Conservation (phyloP, 1,140 invertebrate species). For the Dendrolimus punctatus region DNA sequence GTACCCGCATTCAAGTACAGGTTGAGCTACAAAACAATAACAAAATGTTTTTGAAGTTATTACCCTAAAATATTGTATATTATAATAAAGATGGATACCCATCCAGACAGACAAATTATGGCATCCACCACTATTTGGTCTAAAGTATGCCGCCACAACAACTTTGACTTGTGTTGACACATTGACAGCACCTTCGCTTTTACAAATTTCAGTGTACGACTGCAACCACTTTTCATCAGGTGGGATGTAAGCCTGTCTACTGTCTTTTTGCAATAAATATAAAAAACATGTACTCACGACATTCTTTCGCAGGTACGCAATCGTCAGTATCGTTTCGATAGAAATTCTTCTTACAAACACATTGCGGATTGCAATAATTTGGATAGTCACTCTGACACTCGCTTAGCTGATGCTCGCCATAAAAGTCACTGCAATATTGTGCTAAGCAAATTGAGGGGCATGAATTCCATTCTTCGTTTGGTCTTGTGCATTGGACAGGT, state of each 20-base stretch:
- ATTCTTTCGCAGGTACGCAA: slow-evolving; percentile 17
- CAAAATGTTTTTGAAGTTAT: too few relatives aligned
- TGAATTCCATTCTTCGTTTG: slow-evolving; percentile 28
- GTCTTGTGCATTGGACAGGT: slow-evolving; percentile 27
- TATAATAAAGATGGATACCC: too few relatives aligned
- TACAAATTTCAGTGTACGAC: too few relatives aligned
- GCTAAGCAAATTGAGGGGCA: slow-evolving; percentile 23
- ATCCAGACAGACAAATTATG: too few relatives aligned
- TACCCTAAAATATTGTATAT: too few relatives aligned
- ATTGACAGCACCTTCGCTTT: too few relatives aligned
- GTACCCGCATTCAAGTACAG: slow-evolving; percentile 8
- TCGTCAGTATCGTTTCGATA: slow-evolving; percentile 20
- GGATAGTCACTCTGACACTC: neutral
- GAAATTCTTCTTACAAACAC: slow-evolving; percentile 23
- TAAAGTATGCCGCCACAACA: too few relatives aligned
- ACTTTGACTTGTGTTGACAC: too few relatives aligned
- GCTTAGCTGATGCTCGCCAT: neutral
- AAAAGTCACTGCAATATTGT: slow-evolving; percentile 23
- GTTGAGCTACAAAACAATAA: too few relatives aligned
- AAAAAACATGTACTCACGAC: neutral
- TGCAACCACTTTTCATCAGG: too few relatives aligned
- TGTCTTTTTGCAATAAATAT: neutral
- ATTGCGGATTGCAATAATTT: slow-evolving; percentile 17
- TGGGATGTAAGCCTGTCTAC: too few relatives aligned
- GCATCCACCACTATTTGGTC: too few relatives aligned